phyloP scores from a whole-genome alignment of 2,113 vertebrate species.

The Epinephelus cyanopodus region DNA sequence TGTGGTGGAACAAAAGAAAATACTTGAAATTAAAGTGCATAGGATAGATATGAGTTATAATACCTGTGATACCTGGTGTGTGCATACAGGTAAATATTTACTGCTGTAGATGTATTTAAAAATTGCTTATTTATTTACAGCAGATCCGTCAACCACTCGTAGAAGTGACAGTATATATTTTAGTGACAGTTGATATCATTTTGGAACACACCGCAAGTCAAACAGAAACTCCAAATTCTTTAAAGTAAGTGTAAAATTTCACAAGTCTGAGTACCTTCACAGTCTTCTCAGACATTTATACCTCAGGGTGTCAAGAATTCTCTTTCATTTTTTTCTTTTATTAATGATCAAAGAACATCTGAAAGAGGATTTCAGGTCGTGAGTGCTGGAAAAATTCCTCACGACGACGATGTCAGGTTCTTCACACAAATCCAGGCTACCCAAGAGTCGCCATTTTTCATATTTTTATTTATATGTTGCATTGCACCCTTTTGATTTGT shows the following conservation, averaged over 20 bases:
- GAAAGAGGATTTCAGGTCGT: conserved; percentile 8
- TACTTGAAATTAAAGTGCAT: neutral
- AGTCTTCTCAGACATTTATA: conserved; percentile 11
- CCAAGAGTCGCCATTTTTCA: too few relatives aligned
- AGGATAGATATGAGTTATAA: neutral
- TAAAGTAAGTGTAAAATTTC: neutral
- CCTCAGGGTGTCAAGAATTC: conserved; percentile 1
- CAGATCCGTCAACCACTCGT: neutral
- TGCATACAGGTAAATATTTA: neutral
- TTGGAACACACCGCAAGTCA: neutral
- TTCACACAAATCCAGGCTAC: neutral
- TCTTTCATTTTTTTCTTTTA: conserved; percentile 4
- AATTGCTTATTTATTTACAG: neutral
- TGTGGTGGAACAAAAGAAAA: neutral
- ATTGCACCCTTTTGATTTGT: too few relatives aligned
- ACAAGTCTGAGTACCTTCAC: neutral
- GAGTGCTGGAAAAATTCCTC: neutral
- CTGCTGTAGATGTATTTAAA: neutral
- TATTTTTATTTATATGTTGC: neutral
- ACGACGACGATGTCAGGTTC: neutral
- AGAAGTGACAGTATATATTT: neutral
- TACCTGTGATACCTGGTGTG: neutral
- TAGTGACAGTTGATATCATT: neutral
- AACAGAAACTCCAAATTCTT: neutral
- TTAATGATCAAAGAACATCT: conserved; percentile 39